Evolutionary conservation across 2,113 vertebrate species (phyloP).

Genomic region (Chionis minor): DNA sequence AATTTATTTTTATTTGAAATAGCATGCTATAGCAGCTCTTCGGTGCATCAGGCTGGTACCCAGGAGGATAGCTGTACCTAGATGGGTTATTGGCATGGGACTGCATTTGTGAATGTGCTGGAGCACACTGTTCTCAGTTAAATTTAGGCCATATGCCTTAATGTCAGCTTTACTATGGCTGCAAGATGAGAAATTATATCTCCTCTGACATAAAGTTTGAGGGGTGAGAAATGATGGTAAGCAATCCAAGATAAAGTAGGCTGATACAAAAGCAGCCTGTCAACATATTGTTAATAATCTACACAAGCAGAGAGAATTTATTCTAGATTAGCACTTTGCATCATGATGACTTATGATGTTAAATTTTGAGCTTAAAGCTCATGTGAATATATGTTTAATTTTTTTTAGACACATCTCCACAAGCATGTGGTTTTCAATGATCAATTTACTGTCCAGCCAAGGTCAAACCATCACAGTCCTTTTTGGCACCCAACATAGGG

Average conservation of each 20-base stretch:
- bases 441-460: not conserved
- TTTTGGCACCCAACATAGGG: not conserved
- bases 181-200: not conserved
- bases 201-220: not conserved
- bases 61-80: not conserved
- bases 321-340: not conserved
- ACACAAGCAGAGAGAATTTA: not conserved
- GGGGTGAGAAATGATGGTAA: not conserved
- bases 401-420: not conserved
- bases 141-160: not conserved
- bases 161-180: not conserved
- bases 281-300: not conserved
- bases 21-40: not conserved
- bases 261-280: not conserved
- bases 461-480: not conserved
- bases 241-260: not conserved
- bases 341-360: not conserved
- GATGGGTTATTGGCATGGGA: not conserved
- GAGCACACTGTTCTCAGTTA: not conserved
- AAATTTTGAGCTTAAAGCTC: not conserved
- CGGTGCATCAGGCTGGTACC: not conserved
- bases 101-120: not conserved
- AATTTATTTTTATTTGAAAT: not conserved
- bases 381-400: not conserved
- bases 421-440: not conserved